Evolutionary conservation across 2,888 invertebrate species (phyloP).

Genomic region (Xestia xanthographa): DNA sequence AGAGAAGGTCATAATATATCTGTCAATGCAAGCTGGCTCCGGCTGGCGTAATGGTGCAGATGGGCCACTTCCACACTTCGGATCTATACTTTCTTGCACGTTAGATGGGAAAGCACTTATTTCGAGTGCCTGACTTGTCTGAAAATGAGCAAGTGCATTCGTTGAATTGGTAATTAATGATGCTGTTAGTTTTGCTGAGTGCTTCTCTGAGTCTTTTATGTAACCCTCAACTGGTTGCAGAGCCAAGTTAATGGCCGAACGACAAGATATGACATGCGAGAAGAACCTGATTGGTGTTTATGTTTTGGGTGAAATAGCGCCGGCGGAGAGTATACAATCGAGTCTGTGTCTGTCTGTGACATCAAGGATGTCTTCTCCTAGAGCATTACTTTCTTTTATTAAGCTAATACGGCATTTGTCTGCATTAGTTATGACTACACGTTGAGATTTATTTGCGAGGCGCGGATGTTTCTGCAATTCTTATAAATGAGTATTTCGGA

Average conservation of each 20-base stretch:
- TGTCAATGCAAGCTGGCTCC: conserved; percentile 68
- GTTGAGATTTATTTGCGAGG: not conserved
- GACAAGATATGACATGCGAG: too few relatives aligned
- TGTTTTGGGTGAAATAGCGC: not conserved
- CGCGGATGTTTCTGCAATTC: not conserved
- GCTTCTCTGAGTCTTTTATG: not conserved
- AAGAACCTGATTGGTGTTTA: not conserved
- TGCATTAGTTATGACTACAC: not conserved
- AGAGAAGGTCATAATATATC: conserved; percentile 76
- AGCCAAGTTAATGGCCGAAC: not conserved
- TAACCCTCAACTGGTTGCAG: not conserved
- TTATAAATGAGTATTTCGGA: conserved; percentile 15
- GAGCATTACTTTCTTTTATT: not conserved
- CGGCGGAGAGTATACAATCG: not conserved
- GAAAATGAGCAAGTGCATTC: not conserved
- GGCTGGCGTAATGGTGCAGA: conserved; percentile 65
- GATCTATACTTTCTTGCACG: conserved; percentile 36
- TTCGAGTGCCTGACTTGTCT: conserved; percentile 19
- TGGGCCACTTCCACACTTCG: conserved; percentile 66
- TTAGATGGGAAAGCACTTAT: conserved; percentile 26
- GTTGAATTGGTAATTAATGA: conserved; percentile 23
- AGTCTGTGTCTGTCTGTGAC: not conserved
- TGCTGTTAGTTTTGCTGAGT: conserved; percentile 2
- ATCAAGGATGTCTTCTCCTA: not conserved
- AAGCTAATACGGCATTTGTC: not conserved